Conservation (phyloP, 2,888 invertebrate genomes). For the Formica aserva region DNA sequence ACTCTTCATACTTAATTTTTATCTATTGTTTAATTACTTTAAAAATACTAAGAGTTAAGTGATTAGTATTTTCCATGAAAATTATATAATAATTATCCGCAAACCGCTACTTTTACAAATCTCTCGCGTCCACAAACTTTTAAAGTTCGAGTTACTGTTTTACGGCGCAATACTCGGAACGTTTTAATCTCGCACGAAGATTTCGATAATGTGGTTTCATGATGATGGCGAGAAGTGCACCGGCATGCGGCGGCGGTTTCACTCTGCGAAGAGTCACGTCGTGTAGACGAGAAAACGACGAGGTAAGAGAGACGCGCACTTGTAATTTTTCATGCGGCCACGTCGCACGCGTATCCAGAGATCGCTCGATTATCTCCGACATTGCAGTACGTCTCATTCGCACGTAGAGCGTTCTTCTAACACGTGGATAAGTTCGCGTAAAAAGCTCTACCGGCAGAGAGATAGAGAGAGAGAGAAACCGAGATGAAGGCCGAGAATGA, state of each 20-base stretch:
- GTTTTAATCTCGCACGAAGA: conserved; percentile 71
- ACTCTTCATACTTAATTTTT: not conserved
- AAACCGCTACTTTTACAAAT: conserved; percentile 52
- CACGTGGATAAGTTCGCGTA: conserved; percentile 55
- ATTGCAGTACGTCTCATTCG: conserved; percentile 69
- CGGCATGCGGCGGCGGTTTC: conserved; percentile 41
- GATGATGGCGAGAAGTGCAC: conserved; percentile 57
- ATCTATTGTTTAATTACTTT: not conserved
- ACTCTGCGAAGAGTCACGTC: conserved; percentile 64
- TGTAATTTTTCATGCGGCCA: conserved; percentile 78
- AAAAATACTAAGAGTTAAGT: not conserved
- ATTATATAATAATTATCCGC: not conserved
- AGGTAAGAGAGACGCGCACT: conserved; percentile 43
- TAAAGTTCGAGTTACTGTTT: not conserved
- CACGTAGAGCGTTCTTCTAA: conserved; percentile 61
- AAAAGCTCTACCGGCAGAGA: conserved; percentile 54
- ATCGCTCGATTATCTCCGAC: conserved; percentile 72
- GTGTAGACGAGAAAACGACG: conserved; percentile 26
- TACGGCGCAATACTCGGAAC: conserved; percentile 54
- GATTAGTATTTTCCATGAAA: not conserved
- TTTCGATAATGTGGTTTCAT: conserved; percentile 69
- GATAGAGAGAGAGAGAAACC: not conserved
- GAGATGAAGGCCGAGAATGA: conserved; percentile 20
- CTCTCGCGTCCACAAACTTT: not conserved
- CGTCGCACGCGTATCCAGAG: conserved; percentile 66